Conservation (phyloP, 2,113 vertebrate genomes). For the Corvus cornix region DNA sequence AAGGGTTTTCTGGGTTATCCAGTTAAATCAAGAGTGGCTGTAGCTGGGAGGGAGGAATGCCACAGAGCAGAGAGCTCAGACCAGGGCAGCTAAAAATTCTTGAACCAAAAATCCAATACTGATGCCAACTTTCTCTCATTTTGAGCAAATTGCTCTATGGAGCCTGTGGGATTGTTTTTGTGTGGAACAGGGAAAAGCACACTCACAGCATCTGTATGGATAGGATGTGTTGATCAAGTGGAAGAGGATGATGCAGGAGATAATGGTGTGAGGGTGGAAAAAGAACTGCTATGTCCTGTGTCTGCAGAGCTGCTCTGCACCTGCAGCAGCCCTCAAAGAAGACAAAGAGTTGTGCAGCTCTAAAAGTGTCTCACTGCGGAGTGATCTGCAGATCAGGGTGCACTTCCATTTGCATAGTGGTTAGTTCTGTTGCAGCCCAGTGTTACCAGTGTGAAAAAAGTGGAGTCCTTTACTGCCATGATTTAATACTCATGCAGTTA, state of each 20-base stretch:
- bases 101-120: neutral
- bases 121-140: neutral
- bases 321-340: neutral
- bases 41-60: neutral
- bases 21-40: neutral
- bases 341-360: neutral
- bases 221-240: neutral
- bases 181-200: neutral
- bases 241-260: neutral
- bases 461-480: neutral
- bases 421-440: neutral
- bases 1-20: neutral
- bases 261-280: neutral
- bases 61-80: neutral
- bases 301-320: neutral
- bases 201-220: neutral
- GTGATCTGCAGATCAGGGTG: neutral
- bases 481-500: neutral
- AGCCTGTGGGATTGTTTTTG: neutral
- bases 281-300: neutral
- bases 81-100: neutral
- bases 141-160: neutral
- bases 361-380: fast-evolving
- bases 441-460: neutral
- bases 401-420: neutral